Evolutionary conservation across 2,888 invertebrate genomes (phyloP).

Genomic region (Catocala fraxini): DNA sequence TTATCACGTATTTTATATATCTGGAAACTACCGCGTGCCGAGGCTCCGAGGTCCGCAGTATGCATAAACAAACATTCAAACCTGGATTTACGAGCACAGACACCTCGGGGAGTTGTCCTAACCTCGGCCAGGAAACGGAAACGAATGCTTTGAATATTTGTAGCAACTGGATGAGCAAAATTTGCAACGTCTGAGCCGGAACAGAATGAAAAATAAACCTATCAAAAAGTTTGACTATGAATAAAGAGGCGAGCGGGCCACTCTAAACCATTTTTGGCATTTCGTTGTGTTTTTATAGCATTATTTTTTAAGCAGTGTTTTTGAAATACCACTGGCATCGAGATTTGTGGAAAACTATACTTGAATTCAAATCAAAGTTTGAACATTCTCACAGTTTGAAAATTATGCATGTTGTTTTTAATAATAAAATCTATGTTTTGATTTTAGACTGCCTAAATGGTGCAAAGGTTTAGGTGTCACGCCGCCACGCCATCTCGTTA

Average conservation of each 20-base stretch:
- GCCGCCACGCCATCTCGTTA: no score
- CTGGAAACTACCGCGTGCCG: conserved; percentile 28
- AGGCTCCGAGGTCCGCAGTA: conserved; percentile 46
- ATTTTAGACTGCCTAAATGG: no score
- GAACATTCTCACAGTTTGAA: background rate
- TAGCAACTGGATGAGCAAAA: conserved; percentile 46
- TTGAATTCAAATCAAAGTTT: background rate
- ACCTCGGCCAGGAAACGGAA: conserved; percentile 32
- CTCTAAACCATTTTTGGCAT: conserved; percentile 34
- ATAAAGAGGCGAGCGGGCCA: conserved; percentile 31
- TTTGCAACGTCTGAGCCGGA: conserved; percentile 20
- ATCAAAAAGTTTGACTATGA: conserved; percentile 45
- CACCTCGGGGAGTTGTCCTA: conserved; percentile 54
- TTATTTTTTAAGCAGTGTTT: conserved; percentile 12
- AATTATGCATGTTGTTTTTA: no score
- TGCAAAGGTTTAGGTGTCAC: no score
- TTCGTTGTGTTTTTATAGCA: conserved; percentile 30
- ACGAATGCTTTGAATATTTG: conserved; percentile 42
- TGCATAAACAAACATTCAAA: conserved; percentile 60
- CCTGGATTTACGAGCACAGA: conserved; percentile 59
- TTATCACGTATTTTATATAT: conserved; percentile 34
- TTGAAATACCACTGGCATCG: conserved; percentile 24
- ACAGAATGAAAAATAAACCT: conserved; percentile 42
- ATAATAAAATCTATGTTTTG: no score
- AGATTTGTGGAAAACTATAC: background rate